Evolutionary conservation across 2,888 invertebrate genomes (phyloP).

Genomic region (Bombyx huttoni): DNA sequence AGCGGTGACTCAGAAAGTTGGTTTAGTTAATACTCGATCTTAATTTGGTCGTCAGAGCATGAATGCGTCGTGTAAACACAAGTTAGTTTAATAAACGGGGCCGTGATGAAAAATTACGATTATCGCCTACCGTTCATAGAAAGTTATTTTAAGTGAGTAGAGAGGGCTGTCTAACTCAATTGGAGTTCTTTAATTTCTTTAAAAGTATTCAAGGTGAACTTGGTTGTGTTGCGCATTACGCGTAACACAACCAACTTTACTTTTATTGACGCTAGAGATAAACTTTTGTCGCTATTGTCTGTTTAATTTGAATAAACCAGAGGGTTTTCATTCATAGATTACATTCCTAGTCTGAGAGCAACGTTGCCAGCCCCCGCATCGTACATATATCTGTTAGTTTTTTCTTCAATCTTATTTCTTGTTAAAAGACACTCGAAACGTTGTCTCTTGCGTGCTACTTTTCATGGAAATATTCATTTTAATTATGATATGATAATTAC

Average conservation of each 20-base stretch:
- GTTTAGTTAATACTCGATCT: slow-evolving; percentile 35
- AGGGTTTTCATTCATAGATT: slow-evolving; percentile 45
- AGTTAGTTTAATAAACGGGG: slow-evolving; percentile 25
- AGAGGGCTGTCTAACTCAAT: slow-evolving; percentile 19
- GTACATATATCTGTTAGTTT: slow-evolving; percentile 31
- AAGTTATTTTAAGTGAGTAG: slow-evolving; percentile 9
- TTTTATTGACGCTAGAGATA: slow-evolving; percentile 21
- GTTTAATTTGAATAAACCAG: slow-evolving; percentile 37
- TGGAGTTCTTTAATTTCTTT: slow-evolving; percentile 20
- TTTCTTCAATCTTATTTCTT: slow-evolving; percentile 27
- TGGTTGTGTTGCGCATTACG: slow-evolving; percentile 22
- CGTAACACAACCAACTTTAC: too few relatives aligned
- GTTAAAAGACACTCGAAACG: neutral
- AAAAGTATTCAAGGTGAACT: slow-evolving; percentile 23
- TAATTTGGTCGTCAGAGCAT: slow-evolving; percentile 32
- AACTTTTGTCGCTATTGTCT: slow-evolving; percentile 26
- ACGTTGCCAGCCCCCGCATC: slow-evolving; percentile 19
- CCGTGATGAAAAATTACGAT: slow-evolving; percentile 20
- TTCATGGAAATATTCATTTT: too few relatives aligned
- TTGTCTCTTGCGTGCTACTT: too few relatives aligned
- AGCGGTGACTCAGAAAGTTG: slow-evolving; percentile 39
- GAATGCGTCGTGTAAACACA: slow-evolving; percentile 21
- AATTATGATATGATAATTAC: neutral
- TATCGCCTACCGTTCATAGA: slow-evolving; percentile 13
- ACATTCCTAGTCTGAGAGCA: slow-evolving; percentile 28